Percentiles rank a stretch among this genome's conserved stretches.
Evolutionary conservation across 2,888 invertebrate genomes (phyloP).

Genomic region (Lasioglossum leucozonium): DNA sequence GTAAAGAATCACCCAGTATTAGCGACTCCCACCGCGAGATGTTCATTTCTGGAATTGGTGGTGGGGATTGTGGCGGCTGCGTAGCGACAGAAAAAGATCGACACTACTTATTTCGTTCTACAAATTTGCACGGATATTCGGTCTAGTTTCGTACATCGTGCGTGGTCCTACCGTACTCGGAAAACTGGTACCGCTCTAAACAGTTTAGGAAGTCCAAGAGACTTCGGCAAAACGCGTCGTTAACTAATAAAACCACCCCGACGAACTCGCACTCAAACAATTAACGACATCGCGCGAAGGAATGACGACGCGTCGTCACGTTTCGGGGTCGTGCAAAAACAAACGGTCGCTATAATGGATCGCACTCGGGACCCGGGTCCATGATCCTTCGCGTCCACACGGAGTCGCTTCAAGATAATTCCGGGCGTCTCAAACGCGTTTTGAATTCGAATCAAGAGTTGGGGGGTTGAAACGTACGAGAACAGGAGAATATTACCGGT

Average conservation of each 20-base stretch:
- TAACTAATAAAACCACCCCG: not conserved
- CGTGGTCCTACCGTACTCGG: too few relatives aligned
- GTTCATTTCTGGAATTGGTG: too few relatives aligned
- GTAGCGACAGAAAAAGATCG: too few relatives aligned
- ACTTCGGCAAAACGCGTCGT: not conserved
- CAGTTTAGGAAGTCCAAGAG: not conserved
- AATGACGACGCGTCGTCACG: not conserved
- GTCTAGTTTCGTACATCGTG: too few relatives aligned
- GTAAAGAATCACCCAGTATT: too few relatives aligned
- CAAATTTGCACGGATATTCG: too few relatives aligned
- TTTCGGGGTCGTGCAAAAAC: not conserved
- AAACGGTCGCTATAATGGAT: not conserved
- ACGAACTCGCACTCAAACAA: not conserved
- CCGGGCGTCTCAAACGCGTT: constrained; percentile 10
- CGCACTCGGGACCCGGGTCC: not conserved
- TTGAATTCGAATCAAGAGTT: constrained; percentile 32
- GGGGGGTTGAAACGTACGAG: constrained; percentile 37
- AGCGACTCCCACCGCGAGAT: too few relatives aligned
- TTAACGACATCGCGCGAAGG: not conserved
- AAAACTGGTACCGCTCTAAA: not conserved
- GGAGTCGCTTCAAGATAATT: constrained; percentile 50
- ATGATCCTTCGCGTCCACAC: constrained; percentile 18
- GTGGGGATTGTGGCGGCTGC: too few relatives aligned
- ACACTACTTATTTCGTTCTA: too few relatives aligned
- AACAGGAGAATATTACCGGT: constrained; percentile 52